These are phyloP conservation scores for Parambassis ranga DNA, from an alignment of 2,797 vertebrate genomes.

Conservation along the genomic window DNA sequence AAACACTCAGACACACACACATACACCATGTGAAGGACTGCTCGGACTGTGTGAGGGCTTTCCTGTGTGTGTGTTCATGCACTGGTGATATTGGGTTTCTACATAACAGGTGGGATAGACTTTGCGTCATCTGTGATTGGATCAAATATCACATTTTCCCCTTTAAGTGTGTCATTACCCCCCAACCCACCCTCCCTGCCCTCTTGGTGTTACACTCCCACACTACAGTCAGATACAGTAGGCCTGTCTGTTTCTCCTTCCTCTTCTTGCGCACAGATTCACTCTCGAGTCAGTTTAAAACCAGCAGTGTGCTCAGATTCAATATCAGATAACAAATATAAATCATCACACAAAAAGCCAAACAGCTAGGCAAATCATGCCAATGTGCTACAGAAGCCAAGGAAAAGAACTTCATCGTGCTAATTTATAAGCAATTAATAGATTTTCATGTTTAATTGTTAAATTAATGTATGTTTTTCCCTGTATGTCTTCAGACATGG, in stretches of 20 bases:
- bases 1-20: slow-evolving; percentile 8
- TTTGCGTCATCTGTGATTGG: slow-evolving; percentile 65
- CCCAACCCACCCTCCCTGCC: neutral
- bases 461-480: neutral
- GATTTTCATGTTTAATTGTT: too few relatives aligned
- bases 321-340: neutral
- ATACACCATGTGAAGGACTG: slow-evolving; percentile 6
- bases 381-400: neutral
- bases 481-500: slow-evolving; percentile 81
- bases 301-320: neutral
- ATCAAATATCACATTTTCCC: slow-evolving; percentile 59
- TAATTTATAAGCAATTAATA: neutral
- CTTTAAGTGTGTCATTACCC: slow-evolving; percentile 44
- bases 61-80: slow-evolving; percentile 5
- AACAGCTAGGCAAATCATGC: neutral
- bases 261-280: neutral
- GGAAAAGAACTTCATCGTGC: neutral
- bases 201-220: slow-evolving; percentile 1
- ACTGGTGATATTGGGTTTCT: slow-evolving; percentile 67
- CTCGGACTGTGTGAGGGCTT: slow-evolving; percentile 18
- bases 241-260: neutral
- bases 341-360: neutral
- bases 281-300: neutral
- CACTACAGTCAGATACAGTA: neutral
- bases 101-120: slow-evolving; percentile 75